Percentiles rank a stretch among this genome's conserved stretches.
Evolutionary conservation across 2,888 invertebrate genomes (phyloP).

Genomic region (Strigamia transsilvanica): DNA sequence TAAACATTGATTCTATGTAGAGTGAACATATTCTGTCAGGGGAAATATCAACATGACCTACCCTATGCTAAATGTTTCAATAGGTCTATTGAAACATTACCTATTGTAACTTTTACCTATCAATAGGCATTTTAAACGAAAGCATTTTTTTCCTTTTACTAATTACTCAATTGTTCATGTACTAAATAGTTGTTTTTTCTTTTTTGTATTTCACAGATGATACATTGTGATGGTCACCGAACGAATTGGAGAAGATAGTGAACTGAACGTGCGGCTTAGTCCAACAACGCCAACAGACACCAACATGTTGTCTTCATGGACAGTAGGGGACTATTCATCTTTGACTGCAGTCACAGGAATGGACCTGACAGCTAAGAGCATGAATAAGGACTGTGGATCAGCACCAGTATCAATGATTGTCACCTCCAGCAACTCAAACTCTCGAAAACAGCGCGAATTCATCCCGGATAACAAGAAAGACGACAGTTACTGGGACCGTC

Average conservation of each 20-base stretch:
- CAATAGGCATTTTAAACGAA: too few relatives aligned
- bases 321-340: background rate
- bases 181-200: background rate
- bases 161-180: background rate
- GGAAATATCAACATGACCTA: too few relatives aligned
- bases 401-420: conserved; percentile 65
- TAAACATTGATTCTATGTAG: too few relatives aligned
- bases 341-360: conserved; percentile 56
- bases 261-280: conserved; percentile 50
- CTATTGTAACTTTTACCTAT: too few relatives aligned
- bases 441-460: conserved; percentile 93
- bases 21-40: too few relatives aligned
- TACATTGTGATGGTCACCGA: conserved; percentile 53
- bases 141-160: too few relatives aligned
- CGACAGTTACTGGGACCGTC: conserved; percentile 96
- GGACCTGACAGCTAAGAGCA: conserved; percentile 68
- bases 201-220: conserved; percentile 49
- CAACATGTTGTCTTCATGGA: conserved; percentile 35
- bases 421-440: conserved; percentile 66
- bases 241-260: conserved; percentile 15
- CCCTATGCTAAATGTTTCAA: too few relatives aligned
- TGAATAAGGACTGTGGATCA: conserved; percentile 62
- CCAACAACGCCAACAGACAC: conserved; percentile 37
- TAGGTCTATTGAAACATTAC: too few relatives aligned
- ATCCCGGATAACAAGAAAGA: conserved; percentile 97